Evolutionary conservation across 2,888 invertebrate genomes (phyloP), one percentile per base, ranked within the genome.

Genomic region (Augochlorella aurata): DNA sequence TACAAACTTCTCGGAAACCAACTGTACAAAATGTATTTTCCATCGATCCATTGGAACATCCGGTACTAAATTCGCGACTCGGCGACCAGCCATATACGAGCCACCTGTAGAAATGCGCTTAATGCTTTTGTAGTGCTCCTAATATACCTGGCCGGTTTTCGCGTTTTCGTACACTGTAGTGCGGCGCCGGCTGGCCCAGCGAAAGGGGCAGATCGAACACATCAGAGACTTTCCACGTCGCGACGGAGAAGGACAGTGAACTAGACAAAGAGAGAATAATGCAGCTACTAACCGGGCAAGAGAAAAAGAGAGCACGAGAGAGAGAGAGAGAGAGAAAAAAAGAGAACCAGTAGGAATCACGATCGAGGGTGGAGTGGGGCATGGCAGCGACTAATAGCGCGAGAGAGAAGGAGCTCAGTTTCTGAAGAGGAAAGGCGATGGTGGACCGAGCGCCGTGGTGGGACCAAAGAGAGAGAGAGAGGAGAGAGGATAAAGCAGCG

Each of bases 391-490:
- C 58, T 58, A 58, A 58, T 58, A 24, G 14, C 5, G 54, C 82
- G 50, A 54, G 50, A 67, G 67, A 76, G 45, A 54, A 47, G 66
- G 67, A 47, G 54, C 3, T 38, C 38, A 7, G 38, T 38, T 38
- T 7, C 38, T 38, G 38, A 38, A 38, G 61, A 84, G 44, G 63
- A n/a, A 71, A 10, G 47, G 58, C 54, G 54, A 69, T 66, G 74
- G 29, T 63, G 58, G n/a, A 29, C 21, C 21, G 73, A 75, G 52
- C 45, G 44, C 2, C 65, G 44, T 44, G 44, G 44, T 44, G 65
- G 65, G 44, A 65, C 44, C 44, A 65, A 69, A 77, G 73, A 81
- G 74, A 38, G 29, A 29, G 63, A 65, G 74, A 78, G 74, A 81
- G 74, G 10, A 52, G 18, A 29, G 44, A 18, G 74, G 38, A 66